Evolutionary conservation across 2,888 invertebrate genomes (phyloP).

Genomic region (Brenthis daphne): DNA sequence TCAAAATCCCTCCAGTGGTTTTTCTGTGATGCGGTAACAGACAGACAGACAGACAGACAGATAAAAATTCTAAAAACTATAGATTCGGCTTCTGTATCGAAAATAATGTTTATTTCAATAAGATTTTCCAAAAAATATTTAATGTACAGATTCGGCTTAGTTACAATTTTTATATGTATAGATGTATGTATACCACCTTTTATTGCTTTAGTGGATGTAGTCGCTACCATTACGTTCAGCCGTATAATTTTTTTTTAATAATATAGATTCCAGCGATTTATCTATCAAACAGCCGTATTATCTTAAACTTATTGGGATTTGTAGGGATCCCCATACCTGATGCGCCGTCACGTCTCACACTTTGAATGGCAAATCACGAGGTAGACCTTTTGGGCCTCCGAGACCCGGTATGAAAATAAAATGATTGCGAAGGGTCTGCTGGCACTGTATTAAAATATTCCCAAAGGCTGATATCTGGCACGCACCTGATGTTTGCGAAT

Average conservation of each 20-base stretch:
- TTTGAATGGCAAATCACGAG: constrained; percentile 81
- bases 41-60: no score
- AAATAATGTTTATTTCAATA: no score
- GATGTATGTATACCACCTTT: no score
- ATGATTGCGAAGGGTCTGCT: constrained; percentile 75
- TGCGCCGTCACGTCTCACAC: constrained; percentile 48
- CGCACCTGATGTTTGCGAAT: constrained; percentile 74
- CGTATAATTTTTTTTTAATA: not conserved
- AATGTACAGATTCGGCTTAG: no score
- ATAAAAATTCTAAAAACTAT: no score
- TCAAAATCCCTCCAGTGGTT: no score
- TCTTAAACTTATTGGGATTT: constrained; percentile 56
- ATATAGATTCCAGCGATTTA: constrained; percentile 64
- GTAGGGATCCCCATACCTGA: constrained; percentile 38
- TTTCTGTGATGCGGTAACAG: no score
- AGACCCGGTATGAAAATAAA: constrained; percentile 78
- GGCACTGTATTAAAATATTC: constrained; percentile 76
- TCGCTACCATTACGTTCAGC: not conserved
- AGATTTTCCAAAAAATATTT: no score
- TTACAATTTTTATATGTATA: no score
- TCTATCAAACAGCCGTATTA: constrained; percentile 63
- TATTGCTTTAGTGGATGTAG: not conserved
- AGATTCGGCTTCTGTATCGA: no score
- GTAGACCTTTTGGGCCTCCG: constrained; percentile 76
- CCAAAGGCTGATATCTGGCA: constrained; percentile 54